phyloP scores from a whole-genome alignment of 2,113 vertebrate species.

The Anhinga rufa region DNA sequence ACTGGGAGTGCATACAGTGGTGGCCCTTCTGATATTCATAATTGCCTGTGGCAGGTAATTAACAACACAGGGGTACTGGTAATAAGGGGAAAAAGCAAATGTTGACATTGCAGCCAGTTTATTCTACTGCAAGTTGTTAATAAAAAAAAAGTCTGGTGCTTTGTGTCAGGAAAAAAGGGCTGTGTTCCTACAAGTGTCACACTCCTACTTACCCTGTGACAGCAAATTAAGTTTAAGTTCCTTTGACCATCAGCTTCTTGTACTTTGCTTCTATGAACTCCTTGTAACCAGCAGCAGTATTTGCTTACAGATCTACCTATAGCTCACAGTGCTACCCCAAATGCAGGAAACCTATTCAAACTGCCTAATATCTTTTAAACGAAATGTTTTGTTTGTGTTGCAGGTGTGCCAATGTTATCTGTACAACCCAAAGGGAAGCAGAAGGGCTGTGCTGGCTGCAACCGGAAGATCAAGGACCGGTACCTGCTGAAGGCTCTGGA shows the following conservation, averaged over 20 bases:
- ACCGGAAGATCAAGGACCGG: slow-evolving; percentile 99
- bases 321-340: not conserved
- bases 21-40: not conserved
- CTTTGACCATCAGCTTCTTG: not conserved
- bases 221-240: not conserved
- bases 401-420: slow-evolving; percentile 97
- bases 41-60: not conserved
- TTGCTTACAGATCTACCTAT: not conserved
- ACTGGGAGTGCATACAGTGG: not conserved
- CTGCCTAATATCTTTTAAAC: not conserved
- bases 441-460: slow-evolving; percentile 99
- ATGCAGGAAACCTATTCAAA: not conserved
- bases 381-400: slow-evolving; percentile 68
- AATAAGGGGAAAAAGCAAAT: not conserved
- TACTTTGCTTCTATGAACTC: not conserved
- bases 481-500: slow-evolving; percentile 99
- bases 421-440: slow-evolving; percentile 99
- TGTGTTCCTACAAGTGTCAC: fast-evolving
- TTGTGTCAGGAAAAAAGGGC: not conserved
- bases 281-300: not conserved
- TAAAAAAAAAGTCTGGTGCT: not conserved
- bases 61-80: not conserved
- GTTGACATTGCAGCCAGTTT: not conserved
- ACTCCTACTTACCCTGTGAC: not conserved
- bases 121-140: not conserved